phyloP scores from a whole-genome alignment of 2,113 vertebrate species.

The Chaenogobius annularis region DNA sequence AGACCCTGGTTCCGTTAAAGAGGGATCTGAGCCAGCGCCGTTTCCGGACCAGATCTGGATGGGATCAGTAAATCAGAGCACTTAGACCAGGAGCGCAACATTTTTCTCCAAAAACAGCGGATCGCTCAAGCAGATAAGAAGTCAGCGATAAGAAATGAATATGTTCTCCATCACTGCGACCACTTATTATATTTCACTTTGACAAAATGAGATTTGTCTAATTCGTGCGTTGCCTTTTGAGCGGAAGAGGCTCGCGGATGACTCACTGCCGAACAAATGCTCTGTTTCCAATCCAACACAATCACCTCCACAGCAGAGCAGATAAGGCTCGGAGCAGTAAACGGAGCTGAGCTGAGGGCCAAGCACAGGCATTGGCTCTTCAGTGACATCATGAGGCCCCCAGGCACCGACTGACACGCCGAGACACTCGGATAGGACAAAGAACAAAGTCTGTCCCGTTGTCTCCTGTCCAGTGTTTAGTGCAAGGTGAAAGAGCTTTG shows the following conservation, averaged over 20 bases:
- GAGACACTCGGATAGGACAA: slow-evolving; percentile 25
- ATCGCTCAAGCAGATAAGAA: slow-evolving; percentile 58
- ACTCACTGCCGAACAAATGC: slow-evolving; percentile 61
- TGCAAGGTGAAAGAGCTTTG: no score
- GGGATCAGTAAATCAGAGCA: slow-evolving; percentile 60
- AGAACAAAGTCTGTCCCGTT: slow-evolving; percentile 25
- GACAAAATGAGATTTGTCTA: slow-evolving; percentile 68
- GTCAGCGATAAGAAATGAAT: slow-evolving; percentile 57
- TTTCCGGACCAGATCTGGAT: slow-evolving; percentile 55
- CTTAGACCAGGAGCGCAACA: slow-evolving; percentile 34
- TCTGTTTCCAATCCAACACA: slow-evolving; percentile 70
- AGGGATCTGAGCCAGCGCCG: slow-evolving; percentile 34
- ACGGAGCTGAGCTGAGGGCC: slow-evolving; percentile 45
- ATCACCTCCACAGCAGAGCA: slow-evolving; percentile 60
- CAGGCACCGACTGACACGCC: slow-evolving; percentile 56
- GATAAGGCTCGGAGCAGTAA: slow-evolving; percentile 66
- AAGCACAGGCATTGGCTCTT: slow-evolving; percentile 25
- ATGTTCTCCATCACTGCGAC: slow-evolving; percentile 66
- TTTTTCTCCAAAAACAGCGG: slow-evolving; percentile 19
- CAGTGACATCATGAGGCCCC: slow-evolving; percentile 69
- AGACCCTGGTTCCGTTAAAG: slow-evolving; percentile 15
- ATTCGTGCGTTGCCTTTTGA: slow-evolving; percentile 35
- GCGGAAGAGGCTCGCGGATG: slow-evolving; percentile 60
- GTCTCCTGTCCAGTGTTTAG: slow-evolving; percentile 17
- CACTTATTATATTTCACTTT: slow-evolving; percentile 69